Evolutionary conservation across 2,113 vertebrate species (phyloP).

Genomic region (Myotis davidii): DNA sequence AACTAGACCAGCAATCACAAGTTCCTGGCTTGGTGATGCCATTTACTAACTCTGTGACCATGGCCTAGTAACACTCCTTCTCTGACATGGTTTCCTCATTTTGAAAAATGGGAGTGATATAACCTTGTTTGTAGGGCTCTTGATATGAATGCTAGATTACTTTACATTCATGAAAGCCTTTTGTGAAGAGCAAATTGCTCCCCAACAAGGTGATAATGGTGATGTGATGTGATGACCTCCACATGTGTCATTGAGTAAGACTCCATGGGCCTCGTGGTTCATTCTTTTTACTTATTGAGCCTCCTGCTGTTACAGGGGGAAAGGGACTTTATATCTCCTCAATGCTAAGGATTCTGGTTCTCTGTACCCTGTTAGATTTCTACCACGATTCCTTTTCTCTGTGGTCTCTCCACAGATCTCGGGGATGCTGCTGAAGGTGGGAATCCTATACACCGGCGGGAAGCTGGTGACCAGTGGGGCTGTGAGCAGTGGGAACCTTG

Average conservation of each 20-base stretch:
- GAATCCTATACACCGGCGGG: constrained; percentile 90
- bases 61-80: neutral
- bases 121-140: neutral
- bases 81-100: constrained; percentile 9
- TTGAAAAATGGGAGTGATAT: neutral
- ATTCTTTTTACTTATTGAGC: too few relatives aligned
- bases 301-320: neutral
- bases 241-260: neutral
- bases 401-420: constrained; percentile 83
- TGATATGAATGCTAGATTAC: neutral
- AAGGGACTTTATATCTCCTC: neutral
- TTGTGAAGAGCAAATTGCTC: neutral
- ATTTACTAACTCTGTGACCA: neutral
- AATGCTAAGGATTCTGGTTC: neutral
- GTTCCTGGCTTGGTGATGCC: neutral
- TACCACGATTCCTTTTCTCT: neutral
- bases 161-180: neutral
- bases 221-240: neutral
- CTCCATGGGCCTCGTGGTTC: accelerated
- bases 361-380: neutral
- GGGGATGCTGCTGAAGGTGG: constrained; percentile 90
- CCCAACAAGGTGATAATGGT: neutral
- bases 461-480: constrained; percentile 86
- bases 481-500: constrained; percentile 89
- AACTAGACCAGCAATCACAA: neutral